Percentiles rank a stretch among this genome's conserved stretches.
phyloP scores from a whole-genome alignment of 2,113 vertebrate genomes.

The Danionella cerebrum region DNA sequence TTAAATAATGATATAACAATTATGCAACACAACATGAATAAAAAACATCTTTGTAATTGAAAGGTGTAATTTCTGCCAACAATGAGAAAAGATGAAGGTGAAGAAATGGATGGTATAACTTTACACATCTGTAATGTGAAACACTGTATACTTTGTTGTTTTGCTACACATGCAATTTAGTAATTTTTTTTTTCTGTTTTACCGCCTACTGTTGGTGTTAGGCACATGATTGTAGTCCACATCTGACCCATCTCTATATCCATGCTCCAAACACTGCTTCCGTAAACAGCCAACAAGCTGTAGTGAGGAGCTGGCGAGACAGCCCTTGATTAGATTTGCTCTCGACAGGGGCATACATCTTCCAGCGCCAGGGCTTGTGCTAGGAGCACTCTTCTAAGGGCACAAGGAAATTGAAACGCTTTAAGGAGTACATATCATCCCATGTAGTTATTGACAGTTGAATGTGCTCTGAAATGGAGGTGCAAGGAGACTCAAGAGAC shows the following conservation, averaged over 20 bases:
- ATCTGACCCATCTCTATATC: slow-evolving; percentile 23
- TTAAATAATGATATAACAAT: no score
- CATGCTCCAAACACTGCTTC: slow-evolving; percentile 33
- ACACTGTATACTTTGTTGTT: no score
- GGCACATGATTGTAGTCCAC: neutral
- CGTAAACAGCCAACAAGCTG: slow-evolving; percentile 41
- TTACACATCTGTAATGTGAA: no score
- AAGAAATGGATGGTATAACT: no score
- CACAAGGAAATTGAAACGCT: slow-evolving; percentile 47
- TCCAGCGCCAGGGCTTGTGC: slow-evolving; percentile 31
- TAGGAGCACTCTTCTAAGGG: slow-evolving; percentile 35
- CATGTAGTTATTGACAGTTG: slow-evolving; percentile 49
- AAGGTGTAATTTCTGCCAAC: no score
- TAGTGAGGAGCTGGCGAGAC: slow-evolving; percentile 35
- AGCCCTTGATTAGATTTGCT: slow-evolving; percentile 55
- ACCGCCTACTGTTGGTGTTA: neutral
- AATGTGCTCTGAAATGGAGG: slow-evolving; percentile 22
- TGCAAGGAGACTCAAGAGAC: neutral
- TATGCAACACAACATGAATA: no score
- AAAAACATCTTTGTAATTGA: no score
- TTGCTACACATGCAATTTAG: no score
- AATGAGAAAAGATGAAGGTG: no score
- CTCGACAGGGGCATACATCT: slow-evolving; percentile 59
- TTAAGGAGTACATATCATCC: slow-evolving; percentile 38
- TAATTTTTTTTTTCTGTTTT: neutral